Base-by-base conservation (phyloP, 1,140 invertebrate genomes). In the Steinernema khuongi region DNA sequence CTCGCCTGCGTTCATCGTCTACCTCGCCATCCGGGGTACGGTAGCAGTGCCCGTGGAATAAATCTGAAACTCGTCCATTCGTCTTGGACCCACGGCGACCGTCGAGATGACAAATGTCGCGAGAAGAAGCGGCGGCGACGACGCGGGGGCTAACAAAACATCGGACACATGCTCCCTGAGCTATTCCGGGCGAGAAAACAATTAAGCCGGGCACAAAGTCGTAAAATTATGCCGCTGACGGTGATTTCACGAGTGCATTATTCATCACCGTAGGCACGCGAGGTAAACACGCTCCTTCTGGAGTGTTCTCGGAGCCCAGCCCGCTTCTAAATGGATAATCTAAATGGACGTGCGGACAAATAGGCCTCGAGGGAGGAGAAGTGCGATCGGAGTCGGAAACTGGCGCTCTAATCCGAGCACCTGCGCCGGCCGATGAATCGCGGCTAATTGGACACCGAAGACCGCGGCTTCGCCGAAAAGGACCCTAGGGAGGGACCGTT, bases 371-470 rank as follows among this genome's bases (percentile, higher is more conserved):
- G 50, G 22, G 50, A 60, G 50, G 4, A 7, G 11, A 26, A 60
- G 50, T 60, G 50, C 50, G 50, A 26, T 7, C 50, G 50, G 22
- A 60, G 19, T 60, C 14, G 14, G 14, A 22, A 60, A 60, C 14
- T 14, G 50, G 26, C 4, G 26, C 14, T 4, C 50, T 60, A 60
- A 17, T 60, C 26, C 4, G 22, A 22, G 50, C 50, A 60, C 50
- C 50, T 60, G 50, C 50, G 50, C 36, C 36, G 36, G 19, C 7
- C 22, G 50, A 60, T 60, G 19, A 60, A 60, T 60, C 50, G 50
- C 50, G 50, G n/a, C 36, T 60, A 14, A 60, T 14, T 60, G 14
- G 50, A 60, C 50, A 60, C 7, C 50, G 50, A 60, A 60, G 50
- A 14, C 26, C 50, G n/a, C n/a, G 50, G 36, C 26, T 60, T 60